Evolutionary conservation across 2,113 vertebrate genomes (phyloP), one percentile per base, ranked within the genome.

Genomic region (Ranitomeya imitator): DNA sequence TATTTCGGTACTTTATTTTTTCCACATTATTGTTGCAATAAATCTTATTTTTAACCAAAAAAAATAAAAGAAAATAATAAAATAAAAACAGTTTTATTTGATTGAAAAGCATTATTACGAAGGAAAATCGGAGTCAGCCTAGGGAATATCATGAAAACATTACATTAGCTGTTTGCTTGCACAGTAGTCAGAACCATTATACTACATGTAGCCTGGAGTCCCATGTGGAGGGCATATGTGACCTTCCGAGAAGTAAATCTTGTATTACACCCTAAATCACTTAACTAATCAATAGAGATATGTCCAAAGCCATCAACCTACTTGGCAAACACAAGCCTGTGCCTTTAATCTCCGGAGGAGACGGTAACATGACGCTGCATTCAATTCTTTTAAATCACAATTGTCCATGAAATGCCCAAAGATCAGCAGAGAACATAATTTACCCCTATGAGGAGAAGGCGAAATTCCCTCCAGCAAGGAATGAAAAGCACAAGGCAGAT

Each of bases 151-250:
- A 59, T 60, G 78, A 15, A 59, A 59, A 52, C 26, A 45, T 76
- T 21, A 77, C 23, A 60, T 10, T 51, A 63, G 76, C 23, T 78
- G 21, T 65, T 65, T 52, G 77, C 59, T 74, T 85, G 71, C 26
- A 65, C 45, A 54, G 59, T 86, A 86, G 83, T 84, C 37, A 73
- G 65, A 23, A 57, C 52, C 8, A 78, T 60, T 60, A 21, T 21
- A 26, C 59, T 52, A 23, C 55, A 65, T 51, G 54, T 78, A 65
- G 71, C 52, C 61, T 63, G 21, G 10, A 78, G 31, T 76, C 31
- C 57, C 85, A 86, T 59, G 85, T 86, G 85, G 85, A 54, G 73
- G 15, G 80, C 86, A 69, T 71, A 79, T 80, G 77, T 87, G 77
- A 87, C 61, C 61, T 69, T 69, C 31, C 37, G 52, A 7, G 23